Evolutionary conservation across 2,888 invertebrate species (phyloP), one percentile per base, ranked within the genome.

Genomic region (Periphyllus acericola): DNA sequence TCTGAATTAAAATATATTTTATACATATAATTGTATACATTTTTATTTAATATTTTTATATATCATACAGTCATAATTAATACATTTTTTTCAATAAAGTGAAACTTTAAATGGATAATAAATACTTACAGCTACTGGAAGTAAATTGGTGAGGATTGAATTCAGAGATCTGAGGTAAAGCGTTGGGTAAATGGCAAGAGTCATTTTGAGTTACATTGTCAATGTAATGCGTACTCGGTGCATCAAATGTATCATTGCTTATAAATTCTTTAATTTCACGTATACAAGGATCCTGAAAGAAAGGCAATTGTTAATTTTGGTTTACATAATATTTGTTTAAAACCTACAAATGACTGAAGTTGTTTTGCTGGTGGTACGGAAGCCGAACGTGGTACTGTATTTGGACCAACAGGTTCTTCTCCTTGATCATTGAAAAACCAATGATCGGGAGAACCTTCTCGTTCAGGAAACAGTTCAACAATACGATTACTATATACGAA

Each of bases 401-500:
- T 87, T 25, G 72, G 66, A 34, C 17, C 29, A 1, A 34, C 4
- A n/a, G 55, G 6, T 83, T 90, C 90, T n/a, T 91, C 89, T 75
- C 90, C 90, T 82, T 90, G 90, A 85, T 90, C 90, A 89, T 91
- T 91, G 87, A 91, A 91, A 84, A 91, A 91, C 91, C 91, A 91
- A 87, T 91, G 91, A 36, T 89, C 89, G 25, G 89, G 89, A 52
- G 89, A 89, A 75, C 88, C 89, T 78, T 89, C 90, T 36, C 89
- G 88, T 75, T 90, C 90, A 36, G 90, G 91, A 71, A 89, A 89
- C 32, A 89, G 29, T 79, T 89, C 89, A 34, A 92, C 91, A 34
- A 92, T 89, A 36, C 92, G 91, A 89, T 92, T 93, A 89, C 91
- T 92, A 90, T 93, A 93, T n/a, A 92, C 92, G 92, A 93, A 93